Percentiles rank a stretch among this genome's conserved stretches.
Evolutionary conservation across 2,888 invertebrate genomes (phyloP).

Genomic region (Drosophila emarginata): DNA sequence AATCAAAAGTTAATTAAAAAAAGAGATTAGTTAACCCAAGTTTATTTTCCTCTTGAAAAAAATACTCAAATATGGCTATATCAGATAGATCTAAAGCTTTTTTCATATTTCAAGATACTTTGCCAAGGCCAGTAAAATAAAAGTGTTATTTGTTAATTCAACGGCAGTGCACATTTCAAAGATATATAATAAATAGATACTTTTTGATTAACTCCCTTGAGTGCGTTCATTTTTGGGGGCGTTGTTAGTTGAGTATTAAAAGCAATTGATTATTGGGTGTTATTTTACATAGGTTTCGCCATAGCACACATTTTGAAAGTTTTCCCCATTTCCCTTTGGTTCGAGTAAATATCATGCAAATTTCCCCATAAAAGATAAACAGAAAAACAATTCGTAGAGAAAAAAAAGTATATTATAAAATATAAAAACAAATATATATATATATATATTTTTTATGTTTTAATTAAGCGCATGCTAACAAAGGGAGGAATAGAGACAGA

Average conservation of each 20-base stretch:
- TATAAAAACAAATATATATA: conserved; percentile 32
- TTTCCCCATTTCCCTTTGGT: neutral
- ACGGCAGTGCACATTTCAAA: conserved; percentile 36
- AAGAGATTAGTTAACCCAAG: no score
- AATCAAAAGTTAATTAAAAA: no score
- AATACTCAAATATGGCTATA: neutral
- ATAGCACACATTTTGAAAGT: conserved; percentile 3
- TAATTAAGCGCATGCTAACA: conserved; percentile 67
- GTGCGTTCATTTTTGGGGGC: conserved; percentile 28
- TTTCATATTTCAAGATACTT: conserved; percentile 34
- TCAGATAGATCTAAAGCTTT: neutral
- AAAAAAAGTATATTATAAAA: conserved; percentile 25
- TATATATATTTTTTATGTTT: conserved; percentile 23
- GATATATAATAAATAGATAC: conserved; percentile 24
- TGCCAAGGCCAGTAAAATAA: conserved; percentile 39
- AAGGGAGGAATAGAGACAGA: conserved; percentile 32
- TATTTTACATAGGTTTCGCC: conserved; percentile 8
- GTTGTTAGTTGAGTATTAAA: conserved; percentile 24
- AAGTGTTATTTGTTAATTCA: conserved; percentile 25
- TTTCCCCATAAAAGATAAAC: neutral
- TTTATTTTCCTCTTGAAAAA: neutral
- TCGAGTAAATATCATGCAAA: conserved; percentile 24
- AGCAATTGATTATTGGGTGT: conserved; percentile 26
- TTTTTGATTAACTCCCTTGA: conserved; percentile 18
- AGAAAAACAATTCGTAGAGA: neutral